phyloP scores from a whole-genome alignment of 2,888 invertebrate genomes.

The Luperina nickerlii region DNA sequence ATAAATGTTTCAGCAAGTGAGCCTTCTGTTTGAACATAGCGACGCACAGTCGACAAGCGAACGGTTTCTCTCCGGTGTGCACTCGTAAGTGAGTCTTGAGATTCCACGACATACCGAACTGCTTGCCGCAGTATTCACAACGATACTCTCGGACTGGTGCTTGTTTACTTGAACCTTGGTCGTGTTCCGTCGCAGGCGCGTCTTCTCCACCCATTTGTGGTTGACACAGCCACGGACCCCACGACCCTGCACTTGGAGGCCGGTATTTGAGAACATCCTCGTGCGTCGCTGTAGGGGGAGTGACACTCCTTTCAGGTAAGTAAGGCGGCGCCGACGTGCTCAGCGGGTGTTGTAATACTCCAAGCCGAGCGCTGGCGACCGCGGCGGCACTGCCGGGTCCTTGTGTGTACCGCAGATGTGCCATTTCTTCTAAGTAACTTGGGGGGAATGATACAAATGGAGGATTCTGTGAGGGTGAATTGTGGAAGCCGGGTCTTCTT shows the following conservation, averaged over 20 bases:
- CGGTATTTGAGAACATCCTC: conserved; percentile 91
- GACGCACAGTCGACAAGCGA: conserved; percentile 96
- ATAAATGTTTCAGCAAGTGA: conserved; percentile 95
- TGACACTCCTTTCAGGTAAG: conserved; percentile 91
- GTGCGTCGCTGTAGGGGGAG: conserved; percentile 91
- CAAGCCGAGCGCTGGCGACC: conserved; percentile 87
- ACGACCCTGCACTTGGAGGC: conserved; percentile 93
- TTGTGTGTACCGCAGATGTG: conserved; percentile 91
- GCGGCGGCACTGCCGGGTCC: conserved; percentile 91
- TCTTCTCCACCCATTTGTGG: conserved; percentile 91
- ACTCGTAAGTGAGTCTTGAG: conserved; percentile 96
- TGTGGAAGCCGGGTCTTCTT: conserved; percentile 96
- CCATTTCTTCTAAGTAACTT: conserved; percentile 93
- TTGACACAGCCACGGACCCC: conserved; percentile 93
- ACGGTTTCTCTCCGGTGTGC: conserved; percentile 97
- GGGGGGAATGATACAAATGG: conserved; percentile 96
- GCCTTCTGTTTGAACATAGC: conserved; percentile 98
- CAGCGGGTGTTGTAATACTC: conserved; percentile 91
- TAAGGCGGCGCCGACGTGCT: conserved; percentile 94
- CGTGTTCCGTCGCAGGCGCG: conserved; percentile 86
- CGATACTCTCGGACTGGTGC: conserved; percentile 95
- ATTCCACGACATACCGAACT: conserved; percentile 98
- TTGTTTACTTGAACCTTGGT: conserved; percentile 90
- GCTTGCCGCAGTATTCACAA: conserved; percentile 97
- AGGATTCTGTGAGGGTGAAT: conserved; percentile 96